A percentile compares a stretch with the other conserved stretches of the same genome.
Evolutionary conservation across 2,888 invertebrate genomes (phyloP).

Genomic region (Lithosia quadra): DNA sequence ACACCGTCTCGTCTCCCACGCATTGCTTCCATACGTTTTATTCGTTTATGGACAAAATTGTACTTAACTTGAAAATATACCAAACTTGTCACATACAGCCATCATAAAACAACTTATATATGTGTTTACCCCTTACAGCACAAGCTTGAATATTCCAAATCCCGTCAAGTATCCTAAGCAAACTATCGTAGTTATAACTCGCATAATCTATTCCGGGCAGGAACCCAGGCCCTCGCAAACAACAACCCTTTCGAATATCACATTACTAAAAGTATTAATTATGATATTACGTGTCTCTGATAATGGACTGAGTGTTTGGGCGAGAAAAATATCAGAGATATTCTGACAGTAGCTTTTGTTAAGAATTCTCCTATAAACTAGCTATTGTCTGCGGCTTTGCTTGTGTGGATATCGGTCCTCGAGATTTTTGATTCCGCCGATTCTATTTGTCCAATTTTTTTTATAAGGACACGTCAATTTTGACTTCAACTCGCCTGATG

Average conservation of each 20-base stretch:
- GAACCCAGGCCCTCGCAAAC: conserved; percentile 63
- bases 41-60: neutral
- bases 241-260: conserved; percentile 59
- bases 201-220: conserved; percentile 53
- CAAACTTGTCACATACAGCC: neutral
- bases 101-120: conserved; percentile 10
- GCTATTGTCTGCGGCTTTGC: too few species aligned
- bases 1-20: too few species aligned
- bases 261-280: conserved; percentile 68
- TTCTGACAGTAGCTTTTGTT: neutral
- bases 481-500: too few species aligned
- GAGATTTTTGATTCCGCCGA: too few species aligned
- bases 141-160: conserved; percentile 44
- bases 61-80: neutral
- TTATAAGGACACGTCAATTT: too few species aligned
- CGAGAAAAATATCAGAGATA: neutral
- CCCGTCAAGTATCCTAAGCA: conserved; percentile 50
- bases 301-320: conserved; percentile 15
- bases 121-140: conserved; percentile 32
- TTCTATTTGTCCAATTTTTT: too few species aligned
- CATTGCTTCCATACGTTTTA: too few species aligned
- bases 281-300: conserved; percentile 40
- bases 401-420: too few species aligned
- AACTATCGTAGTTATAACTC: conserved; percentile 47
- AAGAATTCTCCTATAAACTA: neutral